These are phyloP conservation scores for Thinocorus orbignyianus DNA, from an alignment of 2,113 vertebrate genomes.

Conservation along the genomic window DNA sequence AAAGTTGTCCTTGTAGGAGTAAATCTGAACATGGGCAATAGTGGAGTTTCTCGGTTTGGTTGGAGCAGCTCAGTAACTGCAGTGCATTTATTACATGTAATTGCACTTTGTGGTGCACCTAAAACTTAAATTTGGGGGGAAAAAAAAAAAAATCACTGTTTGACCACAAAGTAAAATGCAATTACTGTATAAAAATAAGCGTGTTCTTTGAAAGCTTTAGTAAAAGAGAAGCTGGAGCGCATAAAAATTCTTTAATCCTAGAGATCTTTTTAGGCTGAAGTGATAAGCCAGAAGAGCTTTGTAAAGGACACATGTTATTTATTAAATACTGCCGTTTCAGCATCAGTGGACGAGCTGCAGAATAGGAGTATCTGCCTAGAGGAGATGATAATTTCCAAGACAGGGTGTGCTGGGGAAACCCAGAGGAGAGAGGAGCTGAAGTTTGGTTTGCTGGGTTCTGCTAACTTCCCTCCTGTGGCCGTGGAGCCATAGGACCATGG, in stretches of 20 bases:
- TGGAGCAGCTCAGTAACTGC: background rate
- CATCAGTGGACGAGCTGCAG: background rate
- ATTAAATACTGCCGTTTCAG: constrained; percentile 2
- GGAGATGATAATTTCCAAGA: background rate
- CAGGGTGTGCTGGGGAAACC: background rate
- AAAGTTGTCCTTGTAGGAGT: background rate
- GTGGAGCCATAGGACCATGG: constrained; percentile 45
- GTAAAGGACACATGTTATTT: background rate
- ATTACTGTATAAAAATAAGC: background rate
- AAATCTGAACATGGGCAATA: background rate
- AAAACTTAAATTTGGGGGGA: background rate
- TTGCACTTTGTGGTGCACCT: background rate
- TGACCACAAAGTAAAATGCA: background rate
- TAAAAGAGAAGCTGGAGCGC: background rate
- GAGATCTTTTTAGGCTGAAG: background rate
- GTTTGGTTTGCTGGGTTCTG: constrained; percentile 6
- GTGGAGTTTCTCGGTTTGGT: background rate
- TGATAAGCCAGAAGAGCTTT: background rate
- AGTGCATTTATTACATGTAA: background rate
- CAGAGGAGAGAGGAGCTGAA: background rate
- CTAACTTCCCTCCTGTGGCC: constrained; percentile 59
- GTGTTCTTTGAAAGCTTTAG: background rate
- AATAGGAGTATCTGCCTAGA: background rate
- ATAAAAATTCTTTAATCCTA: background rate
- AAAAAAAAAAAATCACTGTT: background rate